Conservation (phyloP, 23 tunicate genomes). For the Trididemnum clinides region DNA sequence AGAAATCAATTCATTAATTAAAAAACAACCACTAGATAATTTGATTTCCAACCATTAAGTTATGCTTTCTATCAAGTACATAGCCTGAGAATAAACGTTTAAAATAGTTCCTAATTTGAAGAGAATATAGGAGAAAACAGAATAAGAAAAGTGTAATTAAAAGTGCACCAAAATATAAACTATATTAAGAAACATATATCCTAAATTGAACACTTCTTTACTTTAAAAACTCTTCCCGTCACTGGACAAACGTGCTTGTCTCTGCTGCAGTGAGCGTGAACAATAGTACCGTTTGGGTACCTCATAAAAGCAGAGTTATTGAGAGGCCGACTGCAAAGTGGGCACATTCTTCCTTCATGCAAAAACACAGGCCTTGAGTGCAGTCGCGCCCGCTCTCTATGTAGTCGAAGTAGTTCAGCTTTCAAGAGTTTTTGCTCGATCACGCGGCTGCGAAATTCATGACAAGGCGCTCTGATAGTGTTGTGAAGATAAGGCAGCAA, state of each 20-base stretch:
- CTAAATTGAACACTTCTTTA: neutral
- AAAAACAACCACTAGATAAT: no score
- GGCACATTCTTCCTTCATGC: constrained; percentile 63
- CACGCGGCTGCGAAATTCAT: constrained; percentile 25
- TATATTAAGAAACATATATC: neutral
- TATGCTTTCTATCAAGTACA: no score
- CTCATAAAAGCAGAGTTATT: constrained; percentile 50
- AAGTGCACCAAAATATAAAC: neutral
- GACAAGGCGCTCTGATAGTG: constrained; percentile 20
- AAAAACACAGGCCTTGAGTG: constrained; percentile 42
- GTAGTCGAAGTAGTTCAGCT: constrained; percentile 29
- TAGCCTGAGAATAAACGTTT: no score
- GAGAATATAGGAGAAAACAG: no score
- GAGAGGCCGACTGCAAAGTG: constrained; percentile 51
- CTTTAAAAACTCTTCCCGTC: constrained; percentile 76
- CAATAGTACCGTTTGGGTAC: constrained; percentile 80
- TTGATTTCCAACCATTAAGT: no score
- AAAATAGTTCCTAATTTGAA: no score
- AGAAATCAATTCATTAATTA: no score
- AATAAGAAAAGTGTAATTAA: no score
- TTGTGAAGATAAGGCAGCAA: constrained; percentile 47
- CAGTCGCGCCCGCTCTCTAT: constrained; percentile 26
- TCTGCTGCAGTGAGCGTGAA: constrained; percentile 75
- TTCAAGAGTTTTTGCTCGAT: constrained; percentile 50
- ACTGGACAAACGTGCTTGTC: constrained; percentile 87